Percentiles rank a stretch among this genome's conserved stretches.
phyloP scores from a whole-genome alignment of 1,140 invertebrate species.

The Neodiprion lecontei region DNA sequence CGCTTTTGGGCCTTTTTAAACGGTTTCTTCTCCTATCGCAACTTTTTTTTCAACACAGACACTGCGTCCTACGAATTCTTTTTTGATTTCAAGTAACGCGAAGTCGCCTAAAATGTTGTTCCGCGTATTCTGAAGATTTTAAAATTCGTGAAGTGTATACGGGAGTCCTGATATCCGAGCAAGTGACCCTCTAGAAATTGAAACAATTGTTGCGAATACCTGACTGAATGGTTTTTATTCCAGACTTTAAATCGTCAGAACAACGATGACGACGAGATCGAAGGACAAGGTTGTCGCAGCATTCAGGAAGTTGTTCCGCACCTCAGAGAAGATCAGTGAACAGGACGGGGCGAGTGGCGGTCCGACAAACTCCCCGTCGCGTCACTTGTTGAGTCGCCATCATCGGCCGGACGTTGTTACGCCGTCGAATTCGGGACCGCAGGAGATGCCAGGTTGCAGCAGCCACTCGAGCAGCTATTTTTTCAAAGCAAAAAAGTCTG shows the following conservation, averaged over 20 bases:
- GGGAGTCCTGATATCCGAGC: background rate
- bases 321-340: conserved; percentile 67
- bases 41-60: too few relatives aligned
- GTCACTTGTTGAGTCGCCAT: conserved; percentile 64
- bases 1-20: too few relatives aligned
- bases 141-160: background rate
- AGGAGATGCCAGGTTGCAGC: conserved; percentile 61
- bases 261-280: conserved; percentile 73
- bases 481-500: conserved; percentile 52
- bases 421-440: conserved; percentile 66
- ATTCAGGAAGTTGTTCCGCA: conserved; percentile 77
- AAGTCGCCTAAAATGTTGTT: background rate
- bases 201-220: background rate
- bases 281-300: conserved; percentile 77
- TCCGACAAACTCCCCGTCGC: conserved; percentile 65
- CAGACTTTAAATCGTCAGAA: background rate
- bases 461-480: conserved; percentile 47
- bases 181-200: background rate
- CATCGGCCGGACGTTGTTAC: conserved; percentile 68
- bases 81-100: too few relatives aligned
- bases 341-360: conserved; percentile 62
- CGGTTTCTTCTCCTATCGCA: too few relatives aligned
- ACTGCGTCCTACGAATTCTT: too few relatives aligned
- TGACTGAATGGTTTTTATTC: background rate
- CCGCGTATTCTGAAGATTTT: background rate